phyloP scores from a whole-genome alignment of 53 echinoderm and acorn worm species.

The Crossaster papposus region DNA sequence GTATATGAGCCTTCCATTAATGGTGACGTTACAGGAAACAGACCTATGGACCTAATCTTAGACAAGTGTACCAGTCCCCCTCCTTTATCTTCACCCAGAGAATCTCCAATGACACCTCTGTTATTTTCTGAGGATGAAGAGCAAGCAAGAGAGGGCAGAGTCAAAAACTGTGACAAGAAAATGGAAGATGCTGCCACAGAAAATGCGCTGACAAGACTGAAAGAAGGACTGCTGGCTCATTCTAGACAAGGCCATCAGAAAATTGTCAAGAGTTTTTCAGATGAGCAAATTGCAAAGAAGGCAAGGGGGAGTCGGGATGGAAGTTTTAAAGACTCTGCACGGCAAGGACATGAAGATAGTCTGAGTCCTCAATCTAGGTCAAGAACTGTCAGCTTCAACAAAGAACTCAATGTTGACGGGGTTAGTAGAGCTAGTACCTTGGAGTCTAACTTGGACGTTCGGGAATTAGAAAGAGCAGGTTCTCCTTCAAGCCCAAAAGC shows the following conservation, averaged over 20 bases:
- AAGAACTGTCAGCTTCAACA: slow-evolving; percentile 29
- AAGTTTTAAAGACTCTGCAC: slow-evolving; percentile 24
- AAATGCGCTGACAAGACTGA: slow-evolving; percentile 39
- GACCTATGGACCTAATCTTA: slow-evolving; percentile 17
- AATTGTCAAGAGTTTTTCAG: slow-evolving; percentile 49
- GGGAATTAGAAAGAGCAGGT: neutral
- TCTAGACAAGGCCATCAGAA: slow-evolving; percentile 31
- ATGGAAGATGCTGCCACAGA: slow-evolving; percentile 26
- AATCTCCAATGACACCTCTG: slow-evolving; percentile 61
- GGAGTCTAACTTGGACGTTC: slow-evolving; percentile 1
- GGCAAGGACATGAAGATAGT: slow-evolving; percentile 1
- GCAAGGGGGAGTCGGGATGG: slow-evolving; percentile 11
- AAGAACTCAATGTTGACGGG: slow-evolving; percentile 22
- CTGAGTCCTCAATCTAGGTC: slow-evolving; percentile 38
- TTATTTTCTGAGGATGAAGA: slow-evolving; percentile 77
- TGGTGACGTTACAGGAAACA: slow-evolving; percentile 45
- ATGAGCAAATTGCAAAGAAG: slow-evolving; percentile 43
- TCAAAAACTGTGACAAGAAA: slow-evolving; percentile 8
- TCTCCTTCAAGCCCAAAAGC: slow-evolving; percentile 33
- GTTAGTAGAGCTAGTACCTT: slow-evolving; percentile 33
- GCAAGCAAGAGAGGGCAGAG: slow-evolving; percentile 33
- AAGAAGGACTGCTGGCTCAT: slow-evolving; percentile 54
- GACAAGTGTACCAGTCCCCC: slow-evolving; percentile 27
- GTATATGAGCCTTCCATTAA: slow-evolving; percentile 52
- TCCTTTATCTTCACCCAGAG: slow-evolving; percentile 37